Percentiles rank a stretch among this genome's conserved stretches.
These are phyloP conservation scores for Aurelia sp. DNA, from an alignment of 30 jellyfish, hydroid and myxozoan genomes.

Conservation along the genomic window DNA sequence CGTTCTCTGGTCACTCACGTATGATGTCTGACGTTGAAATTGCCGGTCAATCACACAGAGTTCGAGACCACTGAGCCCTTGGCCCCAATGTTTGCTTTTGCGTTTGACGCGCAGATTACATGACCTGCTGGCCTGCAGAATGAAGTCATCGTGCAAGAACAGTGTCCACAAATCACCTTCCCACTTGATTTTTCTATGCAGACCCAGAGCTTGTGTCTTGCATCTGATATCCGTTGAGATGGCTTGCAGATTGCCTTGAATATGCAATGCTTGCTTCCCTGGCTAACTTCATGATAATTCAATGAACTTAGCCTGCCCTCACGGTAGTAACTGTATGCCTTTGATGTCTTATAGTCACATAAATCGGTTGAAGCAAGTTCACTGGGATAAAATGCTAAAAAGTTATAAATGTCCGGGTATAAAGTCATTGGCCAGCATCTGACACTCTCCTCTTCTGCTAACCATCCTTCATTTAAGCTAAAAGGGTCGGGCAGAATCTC, in stretches of 20 bases:
- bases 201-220: constrained; percentile 32
- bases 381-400: constrained; percentile 16
- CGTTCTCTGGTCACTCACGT: too few relatives aligned
- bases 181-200: constrained; percentile 7
- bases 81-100: too few relatives aligned
- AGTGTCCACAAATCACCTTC: constrained; percentile 14
- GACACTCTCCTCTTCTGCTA: constrained; percentile 16
- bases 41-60: too few relatives aligned
- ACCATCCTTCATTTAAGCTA: constrained; percentile 37
- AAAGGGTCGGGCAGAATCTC: constrained; percentile 54
- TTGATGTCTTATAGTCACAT: constrained; percentile 30
- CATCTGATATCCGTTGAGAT: constrained; percentile 31
- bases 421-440: neutral
- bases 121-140: too few relatives aligned
- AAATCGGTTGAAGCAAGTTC: constrained; percentile 14
- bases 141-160: too few relatives aligned
- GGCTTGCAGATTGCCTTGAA: constrained; percentile 55
- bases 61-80: too few relatives aligned
- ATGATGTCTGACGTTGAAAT: too few relatives aligned
- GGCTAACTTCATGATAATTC: constrained; percentile 2
- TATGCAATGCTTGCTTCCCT: constrained; percentile 5
- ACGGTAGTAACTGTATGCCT: constrained; percentile 29
- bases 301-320: constrained; percentile 3
- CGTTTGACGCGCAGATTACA: too few relatives aligned
- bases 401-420: constrained; percentile 48